phyloP scores from a whole-genome alignment of 1,140 invertebrate species.

The Steinernema khuongi region DNA sequence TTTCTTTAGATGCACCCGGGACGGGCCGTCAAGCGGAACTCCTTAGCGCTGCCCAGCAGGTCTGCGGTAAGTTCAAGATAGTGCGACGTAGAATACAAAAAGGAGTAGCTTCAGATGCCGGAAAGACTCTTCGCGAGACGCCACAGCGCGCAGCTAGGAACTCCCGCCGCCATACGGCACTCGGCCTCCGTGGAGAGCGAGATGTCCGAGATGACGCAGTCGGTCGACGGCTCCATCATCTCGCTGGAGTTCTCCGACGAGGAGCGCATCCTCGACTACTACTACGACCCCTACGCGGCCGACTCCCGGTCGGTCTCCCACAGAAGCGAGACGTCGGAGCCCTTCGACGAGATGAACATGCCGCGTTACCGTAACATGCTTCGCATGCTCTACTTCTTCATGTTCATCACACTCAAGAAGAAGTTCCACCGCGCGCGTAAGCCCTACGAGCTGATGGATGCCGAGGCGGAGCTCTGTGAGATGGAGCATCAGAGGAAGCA shows the following conservation, averaged over 20 bases:
- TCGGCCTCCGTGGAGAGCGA: background rate
- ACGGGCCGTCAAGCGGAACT: background rate
- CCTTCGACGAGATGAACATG: constrained; percentile 29
- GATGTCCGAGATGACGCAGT: background rate
- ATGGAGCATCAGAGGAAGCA: constrained; percentile 40
- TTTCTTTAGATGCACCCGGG: background rate
- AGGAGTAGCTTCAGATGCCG: background rate
- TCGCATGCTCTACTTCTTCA: constrained; percentile 42
- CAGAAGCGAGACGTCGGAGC: background rate
- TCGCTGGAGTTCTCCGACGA: constrained; percentile 19
- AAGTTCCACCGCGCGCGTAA: constrained; percentile 42
- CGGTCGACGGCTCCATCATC: background rate
- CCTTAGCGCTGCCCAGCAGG: background rate
- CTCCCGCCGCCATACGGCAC: background rate
- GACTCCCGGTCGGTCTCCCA: background rate
- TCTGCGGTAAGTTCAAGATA: background rate
- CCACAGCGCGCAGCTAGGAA: background rate
- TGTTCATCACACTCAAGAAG: constrained; percentile 33
- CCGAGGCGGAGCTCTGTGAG: constrained; percentile 42
- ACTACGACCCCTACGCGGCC: constrained; percentile 17
- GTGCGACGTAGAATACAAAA: background rate
- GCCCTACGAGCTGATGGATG: constrained; percentile 46
- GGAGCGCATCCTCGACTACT: background rate
- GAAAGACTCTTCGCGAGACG: background rate
- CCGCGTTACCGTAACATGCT: constrained; percentile 32